Evolutionary conservation across 2,797 vertebrate species (phyloP).

Genomic region (Sebastes dallii): DNA sequence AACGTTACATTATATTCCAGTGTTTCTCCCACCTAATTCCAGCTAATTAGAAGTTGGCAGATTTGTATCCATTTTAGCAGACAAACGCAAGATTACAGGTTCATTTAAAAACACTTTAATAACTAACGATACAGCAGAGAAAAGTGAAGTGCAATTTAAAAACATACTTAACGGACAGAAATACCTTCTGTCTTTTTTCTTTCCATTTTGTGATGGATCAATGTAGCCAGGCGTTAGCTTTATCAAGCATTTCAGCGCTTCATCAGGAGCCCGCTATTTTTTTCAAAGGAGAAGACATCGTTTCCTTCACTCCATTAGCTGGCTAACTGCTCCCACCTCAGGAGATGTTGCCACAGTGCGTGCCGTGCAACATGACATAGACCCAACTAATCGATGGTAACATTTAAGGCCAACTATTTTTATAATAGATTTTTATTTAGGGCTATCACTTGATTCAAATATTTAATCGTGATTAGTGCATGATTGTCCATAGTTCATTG

Average conservation of each 20-base stretch:
- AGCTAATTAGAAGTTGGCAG: not conserved
- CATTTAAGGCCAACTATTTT: not conserved
- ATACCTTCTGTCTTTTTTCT: not conserved
- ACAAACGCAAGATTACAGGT: not conserved
- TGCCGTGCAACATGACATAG: no score
- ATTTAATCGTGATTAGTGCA: no score
- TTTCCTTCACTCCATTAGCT: not conserved
- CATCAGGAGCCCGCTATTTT: no score
- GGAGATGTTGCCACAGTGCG: not conserved
- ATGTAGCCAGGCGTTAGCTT: no score
- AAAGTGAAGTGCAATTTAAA: not conserved
- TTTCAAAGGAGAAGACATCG: not conserved
- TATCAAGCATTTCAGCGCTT: no score
- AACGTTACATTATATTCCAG: not conserved
- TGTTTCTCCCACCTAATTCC: not conserved
- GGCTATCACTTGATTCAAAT: not conserved
- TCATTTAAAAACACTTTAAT: no score
- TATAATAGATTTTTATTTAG: not conserved
- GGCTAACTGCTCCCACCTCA: not conserved
- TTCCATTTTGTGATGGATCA: no score
- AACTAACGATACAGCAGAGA: no score
- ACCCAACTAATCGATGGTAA: not conserved
- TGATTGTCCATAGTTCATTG: no score
- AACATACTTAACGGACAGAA: not conserved
- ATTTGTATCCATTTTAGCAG: not conserved